phyloP scores from a whole-genome alignment of 2,113 vertebrate species.

The Lophotis ruficrista region DNA sequence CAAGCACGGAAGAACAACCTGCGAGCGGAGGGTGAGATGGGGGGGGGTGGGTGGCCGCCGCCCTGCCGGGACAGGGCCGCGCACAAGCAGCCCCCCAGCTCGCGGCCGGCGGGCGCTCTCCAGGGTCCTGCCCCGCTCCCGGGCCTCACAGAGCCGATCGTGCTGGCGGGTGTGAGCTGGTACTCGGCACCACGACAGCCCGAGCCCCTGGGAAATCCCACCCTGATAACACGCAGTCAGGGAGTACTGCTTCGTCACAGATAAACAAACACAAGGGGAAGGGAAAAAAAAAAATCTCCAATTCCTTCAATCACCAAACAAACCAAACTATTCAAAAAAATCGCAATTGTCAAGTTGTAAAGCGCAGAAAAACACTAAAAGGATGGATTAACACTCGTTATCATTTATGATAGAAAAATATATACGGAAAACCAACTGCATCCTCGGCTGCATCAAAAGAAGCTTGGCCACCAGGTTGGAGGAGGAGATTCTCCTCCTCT shows the following conservation, averaged over 20 bases:
- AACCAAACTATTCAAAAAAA: not conserved
- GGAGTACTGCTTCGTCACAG: not conserved
- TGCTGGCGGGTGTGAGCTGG: rapidly evolving
- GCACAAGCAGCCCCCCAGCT: no score
- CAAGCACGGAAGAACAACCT: not conserved
- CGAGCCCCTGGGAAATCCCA: rapidly evolving
- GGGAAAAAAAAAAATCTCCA: no score
- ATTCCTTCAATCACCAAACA: not conserved
- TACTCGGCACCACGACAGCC: rapidly evolving
- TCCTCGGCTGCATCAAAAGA: no score
- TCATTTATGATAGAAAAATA: no score
- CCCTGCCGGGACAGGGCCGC: no score
- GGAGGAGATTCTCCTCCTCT: no score
- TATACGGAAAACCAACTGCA: no score
- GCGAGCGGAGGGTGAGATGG: not conserved
- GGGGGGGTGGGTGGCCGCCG: rapidly evolving
- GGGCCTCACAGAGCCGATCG: rapidly evolving
- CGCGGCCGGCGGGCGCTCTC: not conserved
- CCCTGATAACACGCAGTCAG: rapidly evolving
- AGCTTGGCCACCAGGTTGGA: no score
- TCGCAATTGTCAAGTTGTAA: not conserved
- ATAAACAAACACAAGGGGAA: not conserved
- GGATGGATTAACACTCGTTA: no score
- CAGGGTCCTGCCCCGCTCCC: not conserved
- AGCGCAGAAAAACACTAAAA: not conserved